Base-by-base conservation (phyloP, 2,888 invertebrate genomes). In the Drosophila borborema region DNA sequence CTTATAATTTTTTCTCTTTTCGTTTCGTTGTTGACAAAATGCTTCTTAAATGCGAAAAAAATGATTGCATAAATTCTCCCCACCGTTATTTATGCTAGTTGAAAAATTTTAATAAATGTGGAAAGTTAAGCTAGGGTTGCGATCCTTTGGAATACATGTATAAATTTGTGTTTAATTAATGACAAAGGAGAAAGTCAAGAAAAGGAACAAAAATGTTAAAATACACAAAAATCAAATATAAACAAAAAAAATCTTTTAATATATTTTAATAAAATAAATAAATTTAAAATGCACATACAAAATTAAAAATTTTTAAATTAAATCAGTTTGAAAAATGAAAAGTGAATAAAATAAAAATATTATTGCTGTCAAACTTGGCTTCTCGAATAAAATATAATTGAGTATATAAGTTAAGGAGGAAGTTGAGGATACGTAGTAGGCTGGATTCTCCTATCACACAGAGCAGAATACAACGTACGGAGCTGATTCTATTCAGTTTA, bases 41-140 rank as follows among this genome's bases (percentile, higher is more conserved):
- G 70, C 41, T 49, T 40, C 48, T 40, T 34, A 69, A 54, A 69
- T 56, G 48, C 36, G 41, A 70, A 53, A 28, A 28, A 28, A 40
- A 54, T 41, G 45, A 51, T 46, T 46, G 59, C 34, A 60, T 59
- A 65, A 61, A 72, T 46, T 51, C 41, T n/a, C 2, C 12, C 4
- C 2, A 8, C 9, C 43, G 36, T 45, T 48, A 55, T 67, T 54
- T 67, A 67, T 67, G 67, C 18, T 64, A 58, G 60, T 79, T 67
- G 38, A 10, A 48, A 31, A 46, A 34, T 49, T 49, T 72, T 62
- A 63, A 63, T 62, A 62, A 71, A 71, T 31, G 41, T 23, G 0
- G 10, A 20, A 45, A 53, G 38, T 38, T 53, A 46, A 28, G 46
- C 46, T 36, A 16, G 36, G 28, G 12, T 46, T 48, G 31, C n/a